Base-by-base conservation (phyloP, 2,888 invertebrate species). In the Drosophila ustulata region DNA sequence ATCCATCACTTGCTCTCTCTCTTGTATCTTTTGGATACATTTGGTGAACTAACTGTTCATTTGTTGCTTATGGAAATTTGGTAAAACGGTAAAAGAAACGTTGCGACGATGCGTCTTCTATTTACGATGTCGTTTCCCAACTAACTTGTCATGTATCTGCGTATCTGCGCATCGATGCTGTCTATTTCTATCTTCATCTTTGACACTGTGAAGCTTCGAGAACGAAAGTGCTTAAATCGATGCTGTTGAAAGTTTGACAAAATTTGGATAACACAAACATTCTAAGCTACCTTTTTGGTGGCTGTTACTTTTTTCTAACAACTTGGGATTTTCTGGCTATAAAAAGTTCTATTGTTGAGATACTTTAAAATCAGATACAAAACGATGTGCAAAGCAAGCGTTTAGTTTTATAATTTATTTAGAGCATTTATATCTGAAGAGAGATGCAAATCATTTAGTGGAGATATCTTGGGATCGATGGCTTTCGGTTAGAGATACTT, bases 31-130 rank as follows among this genome's bases (percentile, higher is more conserved):
- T 51, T 32, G 9, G 13, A 39, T 53, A 50, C 30, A 63, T 51
- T 56, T 65, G 13, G 13, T 39, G 52, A 70, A 50, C 61, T 85
- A 85, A 85, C 85, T 66, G 84, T 85, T 43, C 26, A 68, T 75
- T 75, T 62, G 75, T 74, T 75, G 88, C 69, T 67, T 89, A 89
- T 89, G 89, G 83, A 88, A 88, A 88, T 89, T 71, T 69, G 56
- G 51, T 41, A 13, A 77, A 85, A 85, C 89, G 87, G 89, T 85
- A 89, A 85, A 85, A 56, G 68, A 63, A 72, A 66, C 65, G 81
- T 73, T 45, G 30, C 43, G 30, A 30, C 41, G 74, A 62, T 68
- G 66, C 49, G 49, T 37, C 45, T 56, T 57, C 37, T 58, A 43
- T 75, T 55, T 57, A 61, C 66, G 11, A 46, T 34, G 45, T 64